Percentiles rank a stretch among this genome's conserved stretches.
These are phyloP conservation scores for Egretta garzetta DNA, from an alignment of 2,113 vertebrate genomes.

Conservation along the genomic window DNA sequence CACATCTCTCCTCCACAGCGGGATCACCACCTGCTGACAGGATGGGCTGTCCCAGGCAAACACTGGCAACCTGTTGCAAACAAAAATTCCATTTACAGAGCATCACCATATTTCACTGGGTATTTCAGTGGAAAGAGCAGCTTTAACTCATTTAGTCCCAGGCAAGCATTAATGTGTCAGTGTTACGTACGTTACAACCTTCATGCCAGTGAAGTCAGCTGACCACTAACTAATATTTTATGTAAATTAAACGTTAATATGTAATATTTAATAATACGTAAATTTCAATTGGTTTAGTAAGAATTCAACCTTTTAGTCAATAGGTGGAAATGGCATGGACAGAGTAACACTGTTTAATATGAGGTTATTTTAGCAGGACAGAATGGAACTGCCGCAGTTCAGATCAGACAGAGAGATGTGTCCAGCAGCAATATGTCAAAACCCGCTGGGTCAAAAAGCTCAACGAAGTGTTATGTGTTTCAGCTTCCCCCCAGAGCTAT, in stretches of 20 bases:
- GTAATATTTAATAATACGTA: neutral
- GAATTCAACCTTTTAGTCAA: neutral
- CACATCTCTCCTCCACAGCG: neutral
- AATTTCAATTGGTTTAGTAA: neutral
- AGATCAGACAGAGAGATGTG: neutral
- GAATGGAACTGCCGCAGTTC: neutral
- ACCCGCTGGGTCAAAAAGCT: neutral
- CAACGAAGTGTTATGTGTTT: neutral
- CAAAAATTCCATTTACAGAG: neutral
- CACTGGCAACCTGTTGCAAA: neutral
- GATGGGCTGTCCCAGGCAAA: neutral
- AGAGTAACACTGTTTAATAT: neutral
- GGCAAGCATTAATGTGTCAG: neutral
- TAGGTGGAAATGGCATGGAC: neutral
- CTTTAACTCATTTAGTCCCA: neutral
- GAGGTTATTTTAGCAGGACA: neutral
- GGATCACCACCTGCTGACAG: neutral
- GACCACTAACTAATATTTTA: neutral
- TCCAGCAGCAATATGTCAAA: constrained; percentile 15
- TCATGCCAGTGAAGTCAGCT: neutral
- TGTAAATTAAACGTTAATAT: neutral
- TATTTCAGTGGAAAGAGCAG: neutral
- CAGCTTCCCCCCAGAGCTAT: neutral
- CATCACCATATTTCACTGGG: neutral
- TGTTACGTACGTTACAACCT: neutral